Conservation (phyloP, 2,113 vertebrate genomes). For the Hippopotamus amphibius region DNA sequence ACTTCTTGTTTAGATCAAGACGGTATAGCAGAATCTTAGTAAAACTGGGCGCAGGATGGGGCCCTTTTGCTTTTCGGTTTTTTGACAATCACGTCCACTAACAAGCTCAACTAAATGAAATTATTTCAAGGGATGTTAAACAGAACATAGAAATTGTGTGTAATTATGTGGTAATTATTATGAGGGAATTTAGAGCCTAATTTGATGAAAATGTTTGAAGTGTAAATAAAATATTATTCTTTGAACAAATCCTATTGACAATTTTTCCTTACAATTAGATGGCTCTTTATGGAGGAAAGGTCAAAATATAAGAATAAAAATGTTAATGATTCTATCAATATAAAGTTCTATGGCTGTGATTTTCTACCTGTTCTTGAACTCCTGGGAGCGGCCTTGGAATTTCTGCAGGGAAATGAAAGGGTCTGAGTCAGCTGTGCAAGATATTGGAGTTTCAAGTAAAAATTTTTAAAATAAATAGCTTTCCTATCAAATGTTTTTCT, state of each 20-base stretch:
- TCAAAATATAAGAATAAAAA: background rate
- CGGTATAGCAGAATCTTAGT: background rate
- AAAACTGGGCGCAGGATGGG: background rate
- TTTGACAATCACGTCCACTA: background rate
- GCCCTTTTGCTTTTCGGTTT: background rate
- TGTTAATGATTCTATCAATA: background rate
- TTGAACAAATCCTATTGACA: background rate
- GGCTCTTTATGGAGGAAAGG: background rate
- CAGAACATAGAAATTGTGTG: background rate
- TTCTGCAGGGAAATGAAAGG: background rate
- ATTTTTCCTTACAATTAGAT: background rate
- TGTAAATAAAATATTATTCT: constrained; percentile 30
- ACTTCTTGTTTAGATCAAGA: background rate
- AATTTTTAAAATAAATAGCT: background rate
- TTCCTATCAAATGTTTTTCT: background rate
- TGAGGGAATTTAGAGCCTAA: background rate
- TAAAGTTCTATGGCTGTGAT: background rate
- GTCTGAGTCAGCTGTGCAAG: background rate
- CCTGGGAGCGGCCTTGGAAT: background rate
- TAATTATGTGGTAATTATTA: background rate
- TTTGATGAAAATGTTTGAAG: background rate
- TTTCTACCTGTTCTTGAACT: background rate
- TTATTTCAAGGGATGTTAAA: background rate
- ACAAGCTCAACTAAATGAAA: background rate
- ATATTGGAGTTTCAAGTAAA: background rate